Base-by-base conservation (phyloP, 2,888 invertebrate genomes). In the Acheta domesticus region DNA sequence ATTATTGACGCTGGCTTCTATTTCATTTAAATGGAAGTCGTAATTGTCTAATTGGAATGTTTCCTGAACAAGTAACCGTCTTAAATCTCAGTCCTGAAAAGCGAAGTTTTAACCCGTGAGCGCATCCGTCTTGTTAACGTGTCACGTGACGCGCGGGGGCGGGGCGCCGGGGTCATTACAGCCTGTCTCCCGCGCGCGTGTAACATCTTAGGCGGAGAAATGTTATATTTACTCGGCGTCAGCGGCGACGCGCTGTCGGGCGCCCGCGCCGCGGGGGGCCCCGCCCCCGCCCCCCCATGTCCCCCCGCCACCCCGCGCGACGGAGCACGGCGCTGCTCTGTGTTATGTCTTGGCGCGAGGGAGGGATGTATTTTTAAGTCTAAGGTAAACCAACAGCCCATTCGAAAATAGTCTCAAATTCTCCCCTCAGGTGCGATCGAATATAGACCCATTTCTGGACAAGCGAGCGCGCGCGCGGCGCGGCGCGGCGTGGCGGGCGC, bases 321-420 rank as follows among this genome's bases (percentile, higher is more conserved):
- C n/a, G 62, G n/a, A 19, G 62, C 62, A 8, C 62, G 62, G 16
- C 62, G 14, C 62, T 62, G 62, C 62, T 19, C 62, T 62, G 16
- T 62, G 62, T 62, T 62, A 62, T 62, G 62, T 62, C 62, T 62
- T n/a, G 62, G 62, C 62, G 62, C 62, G 62, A 62, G 62, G 16
- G 62, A 62, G n/a, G 62, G 62, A 62, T 62, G 62, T 62, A 62
- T 62, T 62, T 62, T 62, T 62, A 62, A 62, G 62, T 19, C 62
- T 62, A 62, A 62, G 62, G 62, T 62, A 62, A 62, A 62, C 62
- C 62, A 62, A 62, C 62, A 62, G 62, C 62, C 62, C 62, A 62
- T 62, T 62, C 62, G 62, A 62, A 62, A 62, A 62, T 62, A 62
- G 62, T 62, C 62, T 62, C 62, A 62, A 62, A 62, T 62, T 62